Evolutionary conservation across 2,888 invertebrate genomes (phyloP).

Genomic region (Crossocerus cetratus): DNA sequence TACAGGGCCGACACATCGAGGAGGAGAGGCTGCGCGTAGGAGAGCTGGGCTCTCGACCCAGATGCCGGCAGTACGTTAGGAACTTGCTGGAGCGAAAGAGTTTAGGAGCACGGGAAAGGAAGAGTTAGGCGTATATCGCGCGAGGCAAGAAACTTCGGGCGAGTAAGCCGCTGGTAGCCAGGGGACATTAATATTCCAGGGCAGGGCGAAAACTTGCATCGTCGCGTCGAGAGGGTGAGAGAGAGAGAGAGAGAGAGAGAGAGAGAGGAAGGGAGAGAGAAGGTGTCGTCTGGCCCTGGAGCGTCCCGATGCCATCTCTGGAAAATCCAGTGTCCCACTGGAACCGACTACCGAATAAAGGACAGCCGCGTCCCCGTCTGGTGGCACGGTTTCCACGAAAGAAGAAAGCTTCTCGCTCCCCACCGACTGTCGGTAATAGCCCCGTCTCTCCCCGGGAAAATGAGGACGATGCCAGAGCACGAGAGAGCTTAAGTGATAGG

Average conservation of each 20-base stretch:
- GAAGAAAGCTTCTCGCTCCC: constrained; percentile 22
- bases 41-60: background rate
- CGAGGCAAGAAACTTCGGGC: constrained; percentile 12
- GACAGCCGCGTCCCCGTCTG: constrained; percentile 24
- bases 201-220: constrained; percentile 2
- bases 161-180: background rate
- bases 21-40: background rate
- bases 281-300: too few species aligned
- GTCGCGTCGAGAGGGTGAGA: too few species aligned
- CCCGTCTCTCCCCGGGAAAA: constrained; percentile 17
- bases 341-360: constrained; percentile 35
- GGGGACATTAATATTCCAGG: constrained; percentile 32
- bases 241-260: too few species aligned
- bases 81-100: constrained; percentile 14
- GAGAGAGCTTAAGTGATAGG: too few species aligned
- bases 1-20: constrained; percentile 15
- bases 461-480: too few species aligned
- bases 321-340: constrained; percentile 33
- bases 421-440: constrained; percentile 55
- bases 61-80: constrained; percentile 2
- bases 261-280: too few species aligned
- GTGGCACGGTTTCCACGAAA: constrained; percentile 9
- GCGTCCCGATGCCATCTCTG: constrained; percentile 45
- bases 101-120: constrained; percentile 15
- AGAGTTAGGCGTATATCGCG: background rate